Base-by-base conservation (phyloP, 2,113 vertebrate genomes). In the Cavia aperea region DNA sequence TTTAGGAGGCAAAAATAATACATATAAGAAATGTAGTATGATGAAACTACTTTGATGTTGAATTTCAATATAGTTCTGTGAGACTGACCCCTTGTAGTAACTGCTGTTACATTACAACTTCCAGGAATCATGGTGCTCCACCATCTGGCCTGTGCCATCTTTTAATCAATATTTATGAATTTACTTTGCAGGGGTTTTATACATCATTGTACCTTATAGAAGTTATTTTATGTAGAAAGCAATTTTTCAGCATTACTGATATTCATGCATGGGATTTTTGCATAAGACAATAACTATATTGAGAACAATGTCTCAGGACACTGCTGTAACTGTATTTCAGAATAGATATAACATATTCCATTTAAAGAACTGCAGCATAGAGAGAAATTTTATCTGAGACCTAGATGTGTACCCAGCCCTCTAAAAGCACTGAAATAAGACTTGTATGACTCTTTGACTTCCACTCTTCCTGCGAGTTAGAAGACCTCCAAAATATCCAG, bases 111-210 rank as follows among this genome's bases (percentile, higher is more conserved):
- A 4, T 94, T 79, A 86, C 1, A 63, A 39, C 81, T 89, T 73
- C 65, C 63, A 56, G 86, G 84, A 90, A 81, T 94, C 94, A 73
- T 84, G 88, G 83, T 84, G 86, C 77, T 94, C 49, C 4, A n/a
- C 94, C 92, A 94, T 97, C 93, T 96, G 94, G 86, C 92, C 73
- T 86, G 19, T 92, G 60, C 77, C 77, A 81, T 90, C 77, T 91
- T 92, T 95, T 94, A 92, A 94, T 95, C 84, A 95, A 92, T 96
- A 95, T 92, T 97, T 90, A 95, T 95, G 86, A 93, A 73, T 72
- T 90, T 84, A 88, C 91, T 79, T 94, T 91, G 75, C 84, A 94
- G 87, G 87, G 62, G 84, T 58, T 95, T 92, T 94, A 43, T 94
- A 72, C 82, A 77, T 92, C 82, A 82, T 77, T 46, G 1, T 73